Base-by-base conservation (phyloP, 2,113 vertebrate species). In the Aramus guarauna region DNA sequence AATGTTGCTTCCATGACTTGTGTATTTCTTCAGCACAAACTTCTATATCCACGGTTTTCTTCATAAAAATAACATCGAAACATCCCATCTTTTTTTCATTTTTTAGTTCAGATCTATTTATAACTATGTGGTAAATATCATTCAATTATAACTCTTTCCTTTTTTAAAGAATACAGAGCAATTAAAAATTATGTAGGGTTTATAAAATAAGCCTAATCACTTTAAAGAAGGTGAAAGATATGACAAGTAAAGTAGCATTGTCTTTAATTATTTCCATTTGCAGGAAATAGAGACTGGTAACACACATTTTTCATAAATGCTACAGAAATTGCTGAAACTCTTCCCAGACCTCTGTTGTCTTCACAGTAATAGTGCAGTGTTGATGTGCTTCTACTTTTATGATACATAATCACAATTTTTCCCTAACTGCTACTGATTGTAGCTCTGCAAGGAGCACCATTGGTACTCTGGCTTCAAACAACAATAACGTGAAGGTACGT, bases 401-500 rank as follows among this genome's bases (percentile, higher is more conserved):
- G 24, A 58, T 17, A 20, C 19, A 60, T 11, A 58, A 91, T 45
- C 22, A 86, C 34, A 12, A 3, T 15, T 43, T 56, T 78, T 82
- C 48, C 43, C 26, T 63, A 63, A 50, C 23, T 68, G 73, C 12
- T 81, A 62, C 41, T 24, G 59, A 55, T 4, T 77, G 16, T 24
- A 92, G 43, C 37, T 76, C 36, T 48, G 62, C 43, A 75, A 56
- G 17, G 9, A 72, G 27, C 43, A 75, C 36, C 64, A 6, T 0
- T 43, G 37, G 9, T 27, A 82, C 24, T 15, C 26, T 18, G 58
- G 56, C 34, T 90, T 73, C 37, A 52, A 82, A 15, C 1, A 32
- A 41, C 9, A 37, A 3, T 2, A 36, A 60, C 7, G 3, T 36
- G 37, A 90, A 85, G 39, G 78, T 30, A 41, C 0, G 0, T 18